Percentiles rank a stretch among this genome's conserved stretches.
These are phyloP conservation scores for Gymnorhina tibicen DNA, from an alignment of 2,113 vertebrate species.

Conservation along the genomic window DNA sequence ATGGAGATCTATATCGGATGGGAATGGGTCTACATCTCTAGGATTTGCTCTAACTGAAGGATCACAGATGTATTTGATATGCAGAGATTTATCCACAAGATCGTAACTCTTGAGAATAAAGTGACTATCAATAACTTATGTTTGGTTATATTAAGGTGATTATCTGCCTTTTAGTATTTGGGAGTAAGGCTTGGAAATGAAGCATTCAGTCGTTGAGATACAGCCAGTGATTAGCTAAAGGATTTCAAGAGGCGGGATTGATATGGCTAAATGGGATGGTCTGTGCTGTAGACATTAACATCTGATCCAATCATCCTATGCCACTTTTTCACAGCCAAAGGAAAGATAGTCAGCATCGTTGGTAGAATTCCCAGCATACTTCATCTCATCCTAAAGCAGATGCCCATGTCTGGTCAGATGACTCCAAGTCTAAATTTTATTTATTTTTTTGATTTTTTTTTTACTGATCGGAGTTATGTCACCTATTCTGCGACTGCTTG, in stretches of 20 bases:
- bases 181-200: background rate
- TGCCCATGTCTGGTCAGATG: background rate
- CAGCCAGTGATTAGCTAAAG: background rate
- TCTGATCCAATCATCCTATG: background rate
- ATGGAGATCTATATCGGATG: background rate
- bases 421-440: background rate
- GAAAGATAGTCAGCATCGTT: background rate
- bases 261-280: background rate
- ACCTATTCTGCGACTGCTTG: background rate
- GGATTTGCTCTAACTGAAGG: background rate
- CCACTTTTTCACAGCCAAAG: background rate
- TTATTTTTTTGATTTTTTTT: background rate
- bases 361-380: background rate
- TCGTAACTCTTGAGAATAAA: background rate
- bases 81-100: background rate
- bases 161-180: background rate
- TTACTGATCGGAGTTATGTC: background rate
- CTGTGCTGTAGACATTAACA: background rate
- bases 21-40: background rate
- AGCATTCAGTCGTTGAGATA: background rate
- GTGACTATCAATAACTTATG: background rate
- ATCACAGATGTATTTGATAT: background rate
- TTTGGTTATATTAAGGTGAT: background rate
- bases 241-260: background rate
- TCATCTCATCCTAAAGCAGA: background rate